Evolutionary conservation across 2,113 vertebrate species (phyloP).

Genomic region (Clupea harengus): DNA sequence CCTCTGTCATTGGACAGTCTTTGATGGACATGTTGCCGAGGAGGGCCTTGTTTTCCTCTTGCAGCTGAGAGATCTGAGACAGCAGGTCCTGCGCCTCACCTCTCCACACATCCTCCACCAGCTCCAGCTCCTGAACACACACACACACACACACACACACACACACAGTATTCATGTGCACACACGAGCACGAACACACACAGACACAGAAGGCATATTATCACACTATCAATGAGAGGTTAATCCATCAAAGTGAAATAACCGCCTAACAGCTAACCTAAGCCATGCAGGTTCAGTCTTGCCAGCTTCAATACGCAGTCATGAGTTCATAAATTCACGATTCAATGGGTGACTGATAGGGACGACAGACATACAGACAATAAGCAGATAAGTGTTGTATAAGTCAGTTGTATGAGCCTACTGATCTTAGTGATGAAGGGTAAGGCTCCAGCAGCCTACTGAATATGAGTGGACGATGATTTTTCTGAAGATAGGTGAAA

Average conservation of each 20-base stretch:
- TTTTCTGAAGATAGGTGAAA: not conserved
- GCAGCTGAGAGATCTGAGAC: constrained; percentile 92
- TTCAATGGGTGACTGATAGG: not conserved
- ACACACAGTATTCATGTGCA: constrained; percentile 9
- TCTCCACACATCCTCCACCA: constrained; percentile 97
- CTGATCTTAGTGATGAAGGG: too few relatives aligned
- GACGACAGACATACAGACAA: not conserved
- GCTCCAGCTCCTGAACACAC: constrained; percentile 84
- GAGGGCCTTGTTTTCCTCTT: constrained; percentile 94
- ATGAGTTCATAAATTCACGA: not conserved
- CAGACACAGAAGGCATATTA: not conserved
- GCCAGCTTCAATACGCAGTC: not conserved
- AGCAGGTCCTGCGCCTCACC: constrained; percentile 95
- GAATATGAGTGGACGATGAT: not conserved
- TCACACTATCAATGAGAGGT: too few relatives aligned
- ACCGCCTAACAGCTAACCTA: not conserved
- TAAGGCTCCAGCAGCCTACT: too few relatives aligned
- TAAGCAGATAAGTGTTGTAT: too few relatives aligned
- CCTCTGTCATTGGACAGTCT: constrained; percentile 84
- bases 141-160: constrained; percentile 19
- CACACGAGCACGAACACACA: not conserved
- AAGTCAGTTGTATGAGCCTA: too few relatives aligned
- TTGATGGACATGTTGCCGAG: constrained; percentile 87
- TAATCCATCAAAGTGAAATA: too few relatives aligned
- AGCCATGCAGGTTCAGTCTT: not conserved